phyloP scores from a whole-genome alignment of 92 coral and sea anemone species.

The Meandrina meandrites region DNA sequence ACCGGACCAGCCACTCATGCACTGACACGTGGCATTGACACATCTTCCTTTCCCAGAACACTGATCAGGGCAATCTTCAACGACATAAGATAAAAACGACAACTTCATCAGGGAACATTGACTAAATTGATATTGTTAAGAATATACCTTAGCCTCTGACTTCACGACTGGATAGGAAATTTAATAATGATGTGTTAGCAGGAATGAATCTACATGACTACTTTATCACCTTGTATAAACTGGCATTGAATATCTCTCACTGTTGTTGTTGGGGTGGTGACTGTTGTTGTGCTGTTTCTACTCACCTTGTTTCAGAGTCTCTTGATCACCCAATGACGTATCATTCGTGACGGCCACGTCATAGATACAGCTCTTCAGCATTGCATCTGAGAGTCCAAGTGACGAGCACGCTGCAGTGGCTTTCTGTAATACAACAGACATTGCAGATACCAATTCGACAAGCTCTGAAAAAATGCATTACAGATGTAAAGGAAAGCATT shows the following conservation, averaged over 20 bases:
- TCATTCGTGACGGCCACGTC: slow-evolving; percentile 78
- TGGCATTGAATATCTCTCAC: no score
- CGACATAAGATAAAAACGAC: not conserved
- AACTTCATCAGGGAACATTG: not conserved
- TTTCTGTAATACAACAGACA: slow-evolving; percentile 41
- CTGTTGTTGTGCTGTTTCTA: not conserved
- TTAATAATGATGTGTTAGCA: no score
- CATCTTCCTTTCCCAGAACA: slow-evolving; percentile 81
- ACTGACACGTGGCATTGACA: slow-evolving; percentile 64
- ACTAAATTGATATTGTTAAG: no score
- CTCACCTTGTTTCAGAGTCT: slow-evolving; percentile 63
- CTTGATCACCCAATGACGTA: slow-evolving; percentile 63
- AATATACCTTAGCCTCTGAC: no score
- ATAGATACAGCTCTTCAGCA: slow-evolving; percentile 67
- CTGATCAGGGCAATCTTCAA: slow-evolving; percentile 61
- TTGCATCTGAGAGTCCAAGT: slow-evolving; percentile 49
- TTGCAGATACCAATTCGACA: no score
- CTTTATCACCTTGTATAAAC: no score
- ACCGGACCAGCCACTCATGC: slow-evolving; percentile 75
- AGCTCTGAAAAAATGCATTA: no score
- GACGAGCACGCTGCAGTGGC: slow-evolving; percentile 52
- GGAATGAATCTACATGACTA: no score
- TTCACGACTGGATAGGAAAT: no score
- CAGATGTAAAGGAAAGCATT: no score
- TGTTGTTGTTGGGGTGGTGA: no score